Evolutionary conservation across 2,888 invertebrate species (phyloP).

Genomic region (Dione juno): DNA sequence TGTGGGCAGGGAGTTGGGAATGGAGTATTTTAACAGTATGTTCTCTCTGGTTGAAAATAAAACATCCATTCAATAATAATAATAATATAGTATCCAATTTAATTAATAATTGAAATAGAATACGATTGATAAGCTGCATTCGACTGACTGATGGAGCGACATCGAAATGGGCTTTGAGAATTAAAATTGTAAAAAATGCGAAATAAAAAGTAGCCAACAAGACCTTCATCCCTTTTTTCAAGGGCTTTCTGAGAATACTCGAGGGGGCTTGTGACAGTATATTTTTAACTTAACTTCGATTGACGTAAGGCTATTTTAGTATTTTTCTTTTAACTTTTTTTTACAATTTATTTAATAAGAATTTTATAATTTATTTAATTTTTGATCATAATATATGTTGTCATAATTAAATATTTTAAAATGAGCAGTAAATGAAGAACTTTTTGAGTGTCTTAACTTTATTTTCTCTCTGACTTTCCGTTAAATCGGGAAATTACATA

Average conservation of each 20-base stretch:
- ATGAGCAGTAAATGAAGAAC: too few species aligned
- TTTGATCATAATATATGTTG: too few species aligned
- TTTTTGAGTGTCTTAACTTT: too few species aligned
- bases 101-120: background rate
- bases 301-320: background rate
- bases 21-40: too few species aligned
- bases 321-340: background rate
- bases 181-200: slow-evolving; percentile 17
- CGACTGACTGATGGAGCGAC: background rate
- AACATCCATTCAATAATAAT: too few species aligned
- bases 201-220: slow-evolving; percentile 11
- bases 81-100: too few species aligned
- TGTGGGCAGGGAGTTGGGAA: too few species aligned
- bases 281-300: slow-evolving; percentile 11
- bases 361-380: background rate
- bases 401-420: too few species aligned
- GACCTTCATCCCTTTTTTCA: slow-evolving; percentile 4
- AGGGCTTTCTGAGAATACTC: slow-evolving; percentile 15
- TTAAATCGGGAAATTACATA: too few species aligned
- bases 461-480: too few species aligned
- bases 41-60: too few species aligned
- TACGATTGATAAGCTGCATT: background rate
- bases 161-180: background rate
- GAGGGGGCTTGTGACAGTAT: slow-evolving; percentile 3
- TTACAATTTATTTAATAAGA: background rate